Evolutionary conservation across 1,140 invertebrate genomes (phyloP).

Genomic region (Drosophila oshimai): DNA sequence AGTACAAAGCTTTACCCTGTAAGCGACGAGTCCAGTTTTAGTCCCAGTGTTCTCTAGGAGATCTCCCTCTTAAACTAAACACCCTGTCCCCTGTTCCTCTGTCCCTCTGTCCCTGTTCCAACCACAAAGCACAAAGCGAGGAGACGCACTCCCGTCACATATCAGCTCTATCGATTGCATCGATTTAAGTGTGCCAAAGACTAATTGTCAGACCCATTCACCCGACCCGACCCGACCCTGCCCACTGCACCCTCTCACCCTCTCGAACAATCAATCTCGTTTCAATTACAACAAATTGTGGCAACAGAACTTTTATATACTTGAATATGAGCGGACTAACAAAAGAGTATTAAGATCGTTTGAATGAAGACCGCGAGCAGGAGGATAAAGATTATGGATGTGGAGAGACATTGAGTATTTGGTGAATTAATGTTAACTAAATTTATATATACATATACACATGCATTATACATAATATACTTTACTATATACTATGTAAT

Average conservation of each 20-base stretch:
- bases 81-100: no score
- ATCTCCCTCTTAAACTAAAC: no score
- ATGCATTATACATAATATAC: constrained; percentile 55
- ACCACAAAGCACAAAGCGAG: constrained; percentile 3
- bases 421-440: constrained; percentile 75
- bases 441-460: constrained; percentile 75
- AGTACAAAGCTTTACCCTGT: not conserved
- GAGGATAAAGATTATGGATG: not conserved
- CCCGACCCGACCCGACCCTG: not conserved
- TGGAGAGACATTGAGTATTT: constrained; percentile 39
- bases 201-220: constrained; percentile 14
- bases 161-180: constrained; percentile 31
- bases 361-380: not conserved
- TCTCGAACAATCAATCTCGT: constrained; percentile 15
- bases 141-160: constrained; percentile 18
- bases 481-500: constrained; percentile 51
- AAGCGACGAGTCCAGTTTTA: not conserved
- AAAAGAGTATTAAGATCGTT: constrained; percentile 20
- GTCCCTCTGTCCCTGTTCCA: no score
- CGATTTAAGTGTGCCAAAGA: constrained; percentile 43
- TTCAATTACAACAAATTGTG: constrained; percentile 26
- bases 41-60: not conserved
- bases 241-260: not conserved
- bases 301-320: constrained; percentile 35
- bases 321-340: constrained; percentile 18